Evolutionary conservation across 2,888 invertebrate species (phyloP), one percentile per base, ranked within the genome.

Genomic region (Troides oblongomaculatus): DNA sequence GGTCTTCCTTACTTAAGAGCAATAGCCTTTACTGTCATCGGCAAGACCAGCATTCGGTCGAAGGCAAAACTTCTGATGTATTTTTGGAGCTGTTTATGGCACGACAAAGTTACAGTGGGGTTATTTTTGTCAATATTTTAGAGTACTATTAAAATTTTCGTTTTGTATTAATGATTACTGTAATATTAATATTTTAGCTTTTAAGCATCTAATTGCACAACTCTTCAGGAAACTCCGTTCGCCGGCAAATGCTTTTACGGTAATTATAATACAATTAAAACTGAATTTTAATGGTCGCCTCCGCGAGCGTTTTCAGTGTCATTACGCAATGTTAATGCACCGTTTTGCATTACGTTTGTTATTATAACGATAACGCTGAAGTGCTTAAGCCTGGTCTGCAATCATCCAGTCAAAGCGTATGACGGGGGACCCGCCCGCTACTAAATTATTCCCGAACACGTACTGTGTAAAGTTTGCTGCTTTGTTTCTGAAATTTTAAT

Each of bases 401-500:
- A 85, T 82, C 81, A 83, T 83, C 76, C 77, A 80, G 81, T 84
- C 84, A 87, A 84, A 86, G 84, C 81, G 77, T 78, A 80, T 85
- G 86, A 86, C 79, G 84, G 86, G 82, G 86, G 86, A 85, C 80
- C 84, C 82, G 30, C 84, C 84, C 77, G 76, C 78, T 78, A 81
- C 81, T 85, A 85, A 89, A 88, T 89, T 92, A 92, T 92, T 89
- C 91, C 79, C 74, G 80, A 87, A 83, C 92, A 92, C 91, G 92
- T 87, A 80, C 81, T 81, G 81, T 77, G 83, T 83, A 83, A 78
- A 77, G 85, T 85, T 87, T 84, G 84, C 72, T 76, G 83, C 84
- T 86, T 89, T 87, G 87, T 86, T 70, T 81, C 81, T 85, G 85
- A 87, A 88, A 86, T 90, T 90, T 89, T 91, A 91, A 91, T 90